Evolutionary conservation across 2,797 vertebrate genomes (phyloP).

Genomic region (Ataeniobius toweri): DNA sequence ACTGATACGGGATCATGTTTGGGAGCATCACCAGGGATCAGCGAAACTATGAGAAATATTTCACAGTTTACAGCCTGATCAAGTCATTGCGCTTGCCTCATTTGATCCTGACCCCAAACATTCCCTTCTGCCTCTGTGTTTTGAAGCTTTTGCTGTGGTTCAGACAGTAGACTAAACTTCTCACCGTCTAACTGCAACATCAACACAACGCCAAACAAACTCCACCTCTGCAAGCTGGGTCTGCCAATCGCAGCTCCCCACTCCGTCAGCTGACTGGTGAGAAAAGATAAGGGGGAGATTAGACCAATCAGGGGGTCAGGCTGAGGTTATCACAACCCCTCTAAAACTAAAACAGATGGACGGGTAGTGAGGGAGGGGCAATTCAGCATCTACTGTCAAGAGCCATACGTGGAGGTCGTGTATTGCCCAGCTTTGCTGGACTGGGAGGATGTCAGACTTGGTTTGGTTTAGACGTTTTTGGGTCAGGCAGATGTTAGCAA

Average conservation of each 20-base stretch:
- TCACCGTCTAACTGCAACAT: conserved; percentile 63
- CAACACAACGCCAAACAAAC: conserved; percentile 72
- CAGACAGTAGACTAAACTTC: conserved; percentile 73
- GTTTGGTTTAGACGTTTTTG: conserved; percentile 62
- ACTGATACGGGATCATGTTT: conserved; percentile 14
- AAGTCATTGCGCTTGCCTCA: conserved; percentile 40
- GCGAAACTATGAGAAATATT: conserved; percentile 15
- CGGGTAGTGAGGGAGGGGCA: conserved; percentile 51
- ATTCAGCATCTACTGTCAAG: conserved; percentile 68
- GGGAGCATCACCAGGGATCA: conserved; percentile 8
- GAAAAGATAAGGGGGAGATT: conserved; percentile 74
- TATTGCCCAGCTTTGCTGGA: conserved; percentile 60
- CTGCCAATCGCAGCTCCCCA: conserved; percentile 54
- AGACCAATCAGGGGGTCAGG: conserved; percentile 78
- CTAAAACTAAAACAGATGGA: conserved; percentile 83
- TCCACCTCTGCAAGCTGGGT: conserved; percentile 52
- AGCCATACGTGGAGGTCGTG: conserved; percentile 63
- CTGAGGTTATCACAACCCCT: conserved; percentile 81
- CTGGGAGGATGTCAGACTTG: conserved; percentile 66
- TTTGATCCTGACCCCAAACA: conserved; percentile 56
- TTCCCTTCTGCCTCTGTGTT: conserved; percentile 60
- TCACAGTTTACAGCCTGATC: conserved; percentile 41
- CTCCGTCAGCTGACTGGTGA: conserved; percentile 74
- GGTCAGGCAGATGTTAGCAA: conserved; percentile 61
- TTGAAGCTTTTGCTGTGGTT: conserved; percentile 65